Percentiles rank a stretch among this genome's conserved stretches.
These are phyloP conservation scores for Scaptodrosophila lebanonensis DNA, from an alignment of 1,140 invertebrate genomes.

Conservation along the genomic window DNA sequence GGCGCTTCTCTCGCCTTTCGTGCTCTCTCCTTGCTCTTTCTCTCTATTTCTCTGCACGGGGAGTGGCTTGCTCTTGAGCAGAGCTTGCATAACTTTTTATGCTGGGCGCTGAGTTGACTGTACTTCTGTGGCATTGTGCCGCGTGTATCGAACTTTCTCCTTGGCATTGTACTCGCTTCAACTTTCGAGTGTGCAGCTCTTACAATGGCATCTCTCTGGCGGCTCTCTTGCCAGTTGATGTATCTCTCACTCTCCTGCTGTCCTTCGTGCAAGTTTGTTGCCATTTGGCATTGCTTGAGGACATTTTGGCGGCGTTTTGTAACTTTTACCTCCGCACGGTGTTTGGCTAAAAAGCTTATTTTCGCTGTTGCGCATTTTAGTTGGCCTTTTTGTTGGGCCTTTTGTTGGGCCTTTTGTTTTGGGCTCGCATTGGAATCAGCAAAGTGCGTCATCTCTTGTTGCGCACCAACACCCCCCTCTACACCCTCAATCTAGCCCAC, in stretches of 20 bases:
- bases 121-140: constrained; percentile 56
- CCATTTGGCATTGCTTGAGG: constrained; percentile 13
- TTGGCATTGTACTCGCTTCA: constrained; percentile 71
- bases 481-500: not conserved
- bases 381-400: not conserved
- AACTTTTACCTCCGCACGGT: too few relatives aligned
- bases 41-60: constrained; percentile 2
- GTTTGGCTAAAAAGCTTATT: constrained; percentile 22
- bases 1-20: too few relatives aligned
- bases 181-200: constrained; percentile 37
- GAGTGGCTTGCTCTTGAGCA: constrained; percentile 16
- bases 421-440: constrained; percentile 4
- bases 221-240: constrained; percentile 4
- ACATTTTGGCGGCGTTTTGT: not conserved
- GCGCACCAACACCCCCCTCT: not conserved
- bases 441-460: constrained; percentile 50
- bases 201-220: not conserved
- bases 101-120: constrained; percentile 51
- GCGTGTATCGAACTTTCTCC: constrained; percentile 44
- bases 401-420: constrained; percentile 15
- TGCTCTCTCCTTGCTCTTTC: constrained; percentile 9
- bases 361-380: constrained; percentile 64
- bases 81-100: constrained; percentile 27
- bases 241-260: constrained; percentile 3
- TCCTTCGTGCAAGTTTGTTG: constrained; percentile 39